Evolutionary conservation across 2,888 invertebrate genomes (phyloP).

Genomic region (Habrosyne pyritoides): DNA sequence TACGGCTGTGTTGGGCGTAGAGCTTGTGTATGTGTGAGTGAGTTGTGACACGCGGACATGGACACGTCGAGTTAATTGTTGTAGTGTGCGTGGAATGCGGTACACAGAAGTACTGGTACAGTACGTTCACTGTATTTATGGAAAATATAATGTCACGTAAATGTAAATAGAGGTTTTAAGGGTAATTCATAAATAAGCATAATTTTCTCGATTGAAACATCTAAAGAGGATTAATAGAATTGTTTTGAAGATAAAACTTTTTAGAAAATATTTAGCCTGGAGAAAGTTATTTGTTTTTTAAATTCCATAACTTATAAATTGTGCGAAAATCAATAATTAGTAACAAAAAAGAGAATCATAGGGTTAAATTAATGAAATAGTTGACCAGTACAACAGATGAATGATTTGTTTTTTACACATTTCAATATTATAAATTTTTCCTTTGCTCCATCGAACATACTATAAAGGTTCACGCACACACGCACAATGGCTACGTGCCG

Average conservation of each 20-base stretch:
- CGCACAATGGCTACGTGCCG: conserved; percentile 77
- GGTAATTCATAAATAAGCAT: too few species aligned
- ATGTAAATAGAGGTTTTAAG: conserved; percentile 15
- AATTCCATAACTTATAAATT: too few species aligned
- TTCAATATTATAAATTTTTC: neutral
- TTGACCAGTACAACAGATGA: too few species aligned
- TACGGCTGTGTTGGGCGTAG: conserved; percentile 62
- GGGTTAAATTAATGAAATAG: too few species aligned
- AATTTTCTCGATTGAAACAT: too few species aligned
- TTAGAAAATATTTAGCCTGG: too few species aligned
- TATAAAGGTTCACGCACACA: conserved; percentile 54
- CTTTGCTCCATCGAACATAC: neutral
- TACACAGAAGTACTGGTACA: conserved; percentile 44
- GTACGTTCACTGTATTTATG: conserved; percentile 44
- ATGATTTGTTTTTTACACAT: neutral
- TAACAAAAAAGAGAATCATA: too few species aligned
- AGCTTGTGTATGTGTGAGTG: conserved; percentile 55
- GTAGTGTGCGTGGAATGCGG: conserved; percentile 63
- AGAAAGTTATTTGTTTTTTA: too few species aligned
- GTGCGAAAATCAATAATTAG: too few species aligned
- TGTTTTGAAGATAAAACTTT: too few species aligned
- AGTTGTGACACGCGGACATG: conserved; percentile 50
- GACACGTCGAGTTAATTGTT: conserved; percentile 10
- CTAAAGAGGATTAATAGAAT: too few species aligned
- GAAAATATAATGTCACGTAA: conserved; percentile 52